Percentiles rank a stretch among this genome's conserved stretches.
These are phyloP conservation scores for Heterohyrax brucei DNA, from an alignment of 2,797 vertebrate genomes.

Conservation along the genomic window DNA sequence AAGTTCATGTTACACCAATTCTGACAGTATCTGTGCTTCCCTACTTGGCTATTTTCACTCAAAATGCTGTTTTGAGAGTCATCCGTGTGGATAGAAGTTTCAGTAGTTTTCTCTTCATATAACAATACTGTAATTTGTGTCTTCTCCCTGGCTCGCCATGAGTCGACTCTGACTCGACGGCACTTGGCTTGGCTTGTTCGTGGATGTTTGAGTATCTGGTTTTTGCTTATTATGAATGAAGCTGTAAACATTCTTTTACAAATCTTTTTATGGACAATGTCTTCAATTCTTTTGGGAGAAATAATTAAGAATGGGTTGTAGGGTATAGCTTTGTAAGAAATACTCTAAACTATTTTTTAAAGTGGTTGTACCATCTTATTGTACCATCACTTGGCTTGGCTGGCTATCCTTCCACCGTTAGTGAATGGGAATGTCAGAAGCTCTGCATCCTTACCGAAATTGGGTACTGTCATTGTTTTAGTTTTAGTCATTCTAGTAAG, in stretches of 20 bases:
- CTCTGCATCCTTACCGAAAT: neutral
- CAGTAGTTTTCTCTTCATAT: neutral
- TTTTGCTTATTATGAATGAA: conserved; percentile 22
- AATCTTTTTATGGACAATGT: conserved; percentile 48
- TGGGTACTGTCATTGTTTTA: neutral
- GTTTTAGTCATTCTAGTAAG: neutral
- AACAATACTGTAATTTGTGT: neutral
- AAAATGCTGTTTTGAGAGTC: neutral
- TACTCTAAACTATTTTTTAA: neutral
- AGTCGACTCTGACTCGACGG: no score
- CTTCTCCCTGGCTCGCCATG: no score
- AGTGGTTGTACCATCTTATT: neutral
- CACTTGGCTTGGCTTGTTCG: neutral
- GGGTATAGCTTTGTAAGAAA: conserved; percentile 12
- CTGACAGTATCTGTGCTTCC: neutral
- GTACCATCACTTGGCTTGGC: no score
- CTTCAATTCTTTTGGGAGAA: neutral
- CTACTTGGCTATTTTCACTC: neutral
- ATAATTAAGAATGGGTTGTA: neutral
- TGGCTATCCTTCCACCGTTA: neutral
- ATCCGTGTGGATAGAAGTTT: neutral
- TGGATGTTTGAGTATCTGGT: neutral
- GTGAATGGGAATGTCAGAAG: neutral
- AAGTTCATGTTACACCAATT: neutral
- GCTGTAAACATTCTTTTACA: neutral